phyloP scores from a whole-genome alignment of 2,113 vertebrate species.

The human region DNA sequence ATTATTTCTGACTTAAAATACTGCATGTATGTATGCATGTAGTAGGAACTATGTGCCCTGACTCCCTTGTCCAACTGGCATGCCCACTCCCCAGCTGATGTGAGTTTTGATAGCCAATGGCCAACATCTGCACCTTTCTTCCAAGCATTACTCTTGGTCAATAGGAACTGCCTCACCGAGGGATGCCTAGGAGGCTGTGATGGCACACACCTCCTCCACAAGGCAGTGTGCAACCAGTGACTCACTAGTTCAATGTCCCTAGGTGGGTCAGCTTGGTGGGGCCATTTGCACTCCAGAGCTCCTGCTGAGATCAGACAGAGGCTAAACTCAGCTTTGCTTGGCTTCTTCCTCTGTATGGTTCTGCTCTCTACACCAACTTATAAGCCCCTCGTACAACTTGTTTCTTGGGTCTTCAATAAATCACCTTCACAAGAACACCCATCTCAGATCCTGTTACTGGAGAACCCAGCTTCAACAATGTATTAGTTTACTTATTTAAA shows the following conservation, averaged over 20 bases:
- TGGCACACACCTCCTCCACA: rapidly evolving
- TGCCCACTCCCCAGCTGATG: not conserved
- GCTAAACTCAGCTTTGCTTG: not conserved
- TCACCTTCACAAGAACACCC: not conserved
- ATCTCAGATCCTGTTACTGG: not conserved
- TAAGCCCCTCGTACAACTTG: no score
- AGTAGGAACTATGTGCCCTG: not conserved
- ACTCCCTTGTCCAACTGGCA: no score
- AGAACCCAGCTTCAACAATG: not conserved
- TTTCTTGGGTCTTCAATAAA: not conserved
- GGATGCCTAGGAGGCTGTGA: not conserved
- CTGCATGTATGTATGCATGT: rapidly evolving
- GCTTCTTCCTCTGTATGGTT: not conserved
- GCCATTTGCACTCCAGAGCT: not conserved
- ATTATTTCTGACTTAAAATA: not conserved
- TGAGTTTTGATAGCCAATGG: not conserved
- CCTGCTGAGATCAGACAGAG: not conserved
- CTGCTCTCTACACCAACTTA: rapidly evolving
- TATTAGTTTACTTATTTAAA: not conserved
- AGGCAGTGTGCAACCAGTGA: not conserved
- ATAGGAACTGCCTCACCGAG: not conserved
- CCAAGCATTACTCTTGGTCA: not conserved
- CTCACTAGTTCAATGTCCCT: rapidly evolving
- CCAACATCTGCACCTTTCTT: not conserved
- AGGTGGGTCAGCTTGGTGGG: not conserved